A percentile compares a stretch with the other conserved stretches of the same genome.
Evolutionary conservation across 2,113 vertebrate species (phyloP).

Genomic region (Onychostruthus taczanowskii): DNA sequence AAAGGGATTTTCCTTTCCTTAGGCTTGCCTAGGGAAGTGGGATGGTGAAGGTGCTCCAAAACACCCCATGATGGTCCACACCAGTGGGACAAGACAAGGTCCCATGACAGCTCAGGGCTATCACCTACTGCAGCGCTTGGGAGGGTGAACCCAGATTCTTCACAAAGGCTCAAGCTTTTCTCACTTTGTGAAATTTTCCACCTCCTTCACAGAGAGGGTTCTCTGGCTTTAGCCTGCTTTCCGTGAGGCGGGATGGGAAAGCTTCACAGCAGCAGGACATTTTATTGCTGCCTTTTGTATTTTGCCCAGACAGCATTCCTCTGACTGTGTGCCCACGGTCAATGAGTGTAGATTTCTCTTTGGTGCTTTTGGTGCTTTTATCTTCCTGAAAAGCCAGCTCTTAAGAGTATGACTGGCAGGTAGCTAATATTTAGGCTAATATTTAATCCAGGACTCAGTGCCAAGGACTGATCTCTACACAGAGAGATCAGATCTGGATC

Average conservation of each 20-base stretch:
- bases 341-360: not conserved
- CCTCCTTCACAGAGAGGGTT: not conserved
- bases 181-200: slow-evolving; percentile 1
- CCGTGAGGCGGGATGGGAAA: not conserved
- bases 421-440: not conserved
- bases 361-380: not conserved
- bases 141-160: not conserved
- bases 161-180: not conserved
- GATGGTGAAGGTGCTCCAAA: not conserved
- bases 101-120: accelerated
- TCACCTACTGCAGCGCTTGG: accelerated
- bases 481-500: not conserved
- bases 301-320: slow-evolving; percentile 21
- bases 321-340: not conserved
- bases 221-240: not conserved
- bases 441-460: not conserved
- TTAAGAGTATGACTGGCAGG: not conserved
- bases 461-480: accelerated
- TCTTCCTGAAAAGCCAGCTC: slow-evolving; percentile 11
- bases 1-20: not conserved
- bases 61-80: not conserved
- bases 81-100: accelerated
- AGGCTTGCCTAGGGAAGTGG: not conserved
- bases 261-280: not conserved
- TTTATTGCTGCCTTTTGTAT: slow-evolving; percentile 47